Base-by-base conservation (phyloP, 2,797 vertebrate species). In the Thripadectes ignobilis region DNA sequence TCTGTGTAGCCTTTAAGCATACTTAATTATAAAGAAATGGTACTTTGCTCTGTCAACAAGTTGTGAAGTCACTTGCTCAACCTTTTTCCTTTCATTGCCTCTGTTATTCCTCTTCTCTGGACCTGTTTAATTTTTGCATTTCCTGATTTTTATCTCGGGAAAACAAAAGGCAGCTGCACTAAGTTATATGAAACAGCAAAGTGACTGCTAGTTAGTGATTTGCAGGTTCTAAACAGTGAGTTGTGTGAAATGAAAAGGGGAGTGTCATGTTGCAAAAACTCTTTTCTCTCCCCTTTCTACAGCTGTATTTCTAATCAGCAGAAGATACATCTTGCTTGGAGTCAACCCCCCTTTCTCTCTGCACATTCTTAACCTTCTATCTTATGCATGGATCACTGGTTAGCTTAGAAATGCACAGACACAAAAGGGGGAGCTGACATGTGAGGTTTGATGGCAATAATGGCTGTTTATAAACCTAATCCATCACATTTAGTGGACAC, bases 401-500 rank as follows among this genome's bases (percentile, higher is more conserved):
- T 99, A 99, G 99, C 99, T 99, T 99, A 99, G 99, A 99, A 99
- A 99, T 99, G 99, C 98, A 96, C 98, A 98, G 94, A 97, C 98
- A 99, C 99, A 99, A 99, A 99, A 98, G 99, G 98, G 98, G 98
- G 98, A 98, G 98, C 98, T 99, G 99, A 99, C 99, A 99, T 99
- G 98, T 98, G 98, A 98, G 98, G 98, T 98, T 99, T 99, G 99
- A 99, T 98, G 98, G 98, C 98, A 99, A 99, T 99, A 99, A 99
- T 99, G 99, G 99, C 98, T 98, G 99, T 99, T 99, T 99, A 99
- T 99, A 99, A 99, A 98, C 98, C 98, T 99, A 99, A 99, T 99
- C 99, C 99, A 99, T 99, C 99, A 99, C 99, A 98, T 99, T 99
- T 99, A 99, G 99, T 99, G 98, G 99, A 99, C 99, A 99, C 98